Base-by-base conservation (phyloP, 2,797 vertebrate genomes). In the Alouatta caraya region DNA sequence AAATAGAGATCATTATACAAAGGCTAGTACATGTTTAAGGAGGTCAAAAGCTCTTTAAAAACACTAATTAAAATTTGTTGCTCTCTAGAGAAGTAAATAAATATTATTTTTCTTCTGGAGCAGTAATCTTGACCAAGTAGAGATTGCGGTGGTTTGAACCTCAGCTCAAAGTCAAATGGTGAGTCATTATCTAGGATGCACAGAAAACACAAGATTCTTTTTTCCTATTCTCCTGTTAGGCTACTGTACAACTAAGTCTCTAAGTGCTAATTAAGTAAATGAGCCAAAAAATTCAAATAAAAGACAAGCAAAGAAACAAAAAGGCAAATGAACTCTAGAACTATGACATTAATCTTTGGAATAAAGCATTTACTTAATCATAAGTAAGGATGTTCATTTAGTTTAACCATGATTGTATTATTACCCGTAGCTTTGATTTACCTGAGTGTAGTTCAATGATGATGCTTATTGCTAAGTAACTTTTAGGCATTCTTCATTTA, bases 41-140 rank as follows among this genome's bases (percentile, higher is more conserved):
- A 95, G 93, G 87, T 98, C 89, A 97, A 96, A 96, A 82, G 30
- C 78, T 94, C 59, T 89, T 94, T 93, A 48, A 72, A 91, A 96
- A 72, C 57, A 96, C 92, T 96, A 97, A 97, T 95, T 97, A 94
- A 93, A 97, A 94, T 70, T 44, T 96, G 52, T 94, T 86, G 91
- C 79, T 95, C 93, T 95, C 88, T 85, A n/a, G 82, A 96, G 87
- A 88, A 93, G 79, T 96, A 97, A 96, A 93, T 85, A 96, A 92
- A 89, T 87, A 82, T 19, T 42, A 26, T 83, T 96, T 94, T 90
- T 96, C 67, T 91, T 84, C 21, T 78, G 83, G 57, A 84, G n/a
- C 4, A 59, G 46, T 85, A 89, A 85, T 95, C 50, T 97, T 82
- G 55, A 75, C 88, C 94, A 82, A 91, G 55, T 75, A 96, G 72